Base-by-base conservation (phyloP, 2,797 vertebrate species). In the Austrolebias charrua region DNA sequence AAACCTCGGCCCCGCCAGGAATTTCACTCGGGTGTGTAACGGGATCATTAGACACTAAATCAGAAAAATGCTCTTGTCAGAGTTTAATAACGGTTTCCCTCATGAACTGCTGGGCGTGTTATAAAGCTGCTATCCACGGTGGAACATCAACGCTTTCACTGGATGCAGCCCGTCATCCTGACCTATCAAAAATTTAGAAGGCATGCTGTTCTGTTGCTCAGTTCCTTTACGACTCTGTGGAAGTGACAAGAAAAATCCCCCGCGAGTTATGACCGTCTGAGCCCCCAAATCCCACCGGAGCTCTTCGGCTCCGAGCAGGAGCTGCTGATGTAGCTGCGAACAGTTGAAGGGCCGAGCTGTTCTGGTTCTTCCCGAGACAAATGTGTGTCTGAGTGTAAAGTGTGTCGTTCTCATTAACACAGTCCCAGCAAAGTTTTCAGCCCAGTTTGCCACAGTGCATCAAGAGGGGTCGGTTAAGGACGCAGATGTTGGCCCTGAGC, bases 1-100 rank as follows among this genome's bases (percentile, higher is more conserved):
- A 86, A 85, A 85, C 88, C 66, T 76, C 90, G 81, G 74, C 74
- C 69, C 75, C 53, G 76, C 75, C 47, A 60, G 79, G 86, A 91
- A 90, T 91, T 90, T 91, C 84, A 75, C 83, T 80, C 54, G 61
- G 75, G 72, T 68, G 82, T 85, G 84, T 87, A 75, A 73, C 66
- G 61, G 72, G 51, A 62, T 55, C 76, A 87, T 86, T 73, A 72
- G 73, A 85, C 73, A 82, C 74, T 61, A 56, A 70, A 76, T 69
- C 63, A 71, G 56, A 78, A 69, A 79, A 61, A 62, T 46, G 43
- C 53, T 66, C 75, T 40, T 78, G 81, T 81, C 85, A 78, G 52
- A 73, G n/a, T 72, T 73, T 82, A 84, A 84, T 81, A 84, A 80
- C 63, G 47, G 45, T 57, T 60, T 62, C 14, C 50, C 65, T 29